Evolutionary conservation across 2,113 vertebrate species (phyloP).

Genomic region (Haemorhous mexicanus): DNA sequence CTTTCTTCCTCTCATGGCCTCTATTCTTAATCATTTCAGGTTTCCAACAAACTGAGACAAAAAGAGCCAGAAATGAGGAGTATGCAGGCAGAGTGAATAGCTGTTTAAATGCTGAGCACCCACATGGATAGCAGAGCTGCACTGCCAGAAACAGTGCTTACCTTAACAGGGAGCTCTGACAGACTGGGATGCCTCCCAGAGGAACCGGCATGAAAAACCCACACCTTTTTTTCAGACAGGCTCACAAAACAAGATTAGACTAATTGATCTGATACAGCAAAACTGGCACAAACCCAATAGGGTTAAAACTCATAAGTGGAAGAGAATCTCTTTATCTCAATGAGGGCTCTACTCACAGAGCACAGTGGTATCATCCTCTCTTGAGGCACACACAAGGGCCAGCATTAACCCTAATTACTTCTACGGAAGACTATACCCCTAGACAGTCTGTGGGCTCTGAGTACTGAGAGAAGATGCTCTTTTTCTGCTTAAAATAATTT

Average conservation of each 20-base stretch:
- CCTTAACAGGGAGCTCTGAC: background rate
- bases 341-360: background rate
- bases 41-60: background rate
- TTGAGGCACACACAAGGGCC: background rate
- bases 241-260: constrained; percentile 23
- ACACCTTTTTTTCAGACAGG: background rate
- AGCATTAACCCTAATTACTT: constrained; percentile 8
- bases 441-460: background rate
- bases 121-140: background rate
- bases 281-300: constrained; percentile 11
- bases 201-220: background rate
- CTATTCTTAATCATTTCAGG: background rate
- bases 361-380: constrained; percentile 26
- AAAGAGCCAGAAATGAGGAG: background rate
- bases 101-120: background rate
- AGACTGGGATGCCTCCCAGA: background rate
- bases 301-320: background rate
- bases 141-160: background rate
- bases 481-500: background rate
- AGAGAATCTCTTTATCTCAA: constrained; percentile 44
- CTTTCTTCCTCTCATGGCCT: background rate
- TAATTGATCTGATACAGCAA: constrained; percentile 49
- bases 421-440: background rate
- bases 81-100: background rate
- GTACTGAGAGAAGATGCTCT: background rate